Base-by-base conservation (phyloP, 37 sponge, comb jelly and placozoan species). In the Amphimedon queenslandica region DNA sequence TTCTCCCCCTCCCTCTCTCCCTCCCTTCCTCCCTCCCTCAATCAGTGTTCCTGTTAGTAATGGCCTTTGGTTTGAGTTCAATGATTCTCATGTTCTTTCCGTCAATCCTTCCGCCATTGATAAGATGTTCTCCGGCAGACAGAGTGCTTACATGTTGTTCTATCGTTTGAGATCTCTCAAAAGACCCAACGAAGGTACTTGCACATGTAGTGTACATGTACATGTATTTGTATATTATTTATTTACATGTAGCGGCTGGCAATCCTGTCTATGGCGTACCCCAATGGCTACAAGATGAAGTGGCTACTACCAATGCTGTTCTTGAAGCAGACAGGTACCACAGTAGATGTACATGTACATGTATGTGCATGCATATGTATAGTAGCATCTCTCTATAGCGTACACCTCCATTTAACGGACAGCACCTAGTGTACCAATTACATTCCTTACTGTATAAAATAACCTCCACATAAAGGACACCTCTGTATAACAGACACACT, bases 121-220 rank as follows among this genome's bases (percentile, higher is more conserved):
- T 23, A 90, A 72, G 63, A 85, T 83, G 77, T 94, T 58, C 61
- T 81, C 79, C 40, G 95, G 95, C 32, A 94, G 82, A 63, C 66
- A 87, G 68, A 87, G 88, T 58, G 95, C 95, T 5, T 94, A 94
- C 82, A 94, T 94, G 95, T 56, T 94, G 40, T 94, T 94, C 79
- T 94, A 94, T 63, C 42, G 95, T 27, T 57, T 71, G 43, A 81
- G 71, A 51, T 31, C 75, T 32, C 72, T 84, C 20, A 56, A 43
- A 36, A 71, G 77, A 67, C 81, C 85, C 3, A 37, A 34, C n/a
- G 78, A 79, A 80, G 84, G 85, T 81, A 40, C 3, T 61, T 3
- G 34, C n/a, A 4, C 55, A 8, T 39, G 27, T 8, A 23, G 57
- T 5, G 55, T n/a, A n/a, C n/a, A 28, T 70, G 55, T 70, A 21